These are phyloP conservation scores for Xenopus borealis DNA, from an alignment of 2,113 vertebrate species.

Conservation along the genomic window DNA sequence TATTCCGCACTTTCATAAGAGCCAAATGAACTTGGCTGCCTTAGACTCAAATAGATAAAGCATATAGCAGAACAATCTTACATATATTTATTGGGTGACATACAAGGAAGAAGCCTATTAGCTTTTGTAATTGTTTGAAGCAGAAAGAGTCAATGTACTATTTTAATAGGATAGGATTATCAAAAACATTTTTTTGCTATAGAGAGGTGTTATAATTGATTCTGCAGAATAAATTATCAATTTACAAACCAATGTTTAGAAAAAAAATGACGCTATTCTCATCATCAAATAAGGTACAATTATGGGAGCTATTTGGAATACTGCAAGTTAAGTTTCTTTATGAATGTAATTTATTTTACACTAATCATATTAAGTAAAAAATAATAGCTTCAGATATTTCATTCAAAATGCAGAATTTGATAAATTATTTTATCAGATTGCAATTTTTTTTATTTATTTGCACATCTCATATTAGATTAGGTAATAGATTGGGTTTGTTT, in stretches of 20 bases:
- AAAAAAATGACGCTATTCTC: too few relatives aligned
- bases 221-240: neutral
- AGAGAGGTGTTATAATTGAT: conserved; percentile 5
- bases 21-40: conserved; percentile 25
- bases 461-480: conserved; percentile 52
- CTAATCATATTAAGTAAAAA: too few relatives aligned
- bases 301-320: too few relatives aligned
- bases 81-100: conserved; percentile 30
- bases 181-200: neutral
- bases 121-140: conserved; percentile 26
- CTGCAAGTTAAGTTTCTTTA: too few relatives aligned
- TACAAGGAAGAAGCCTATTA: conserved; percentile 30
- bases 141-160: conserved; percentile 10
- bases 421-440: too few relatives aligned
- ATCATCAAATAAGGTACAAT: too few relatives aligned
- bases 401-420: neutral
- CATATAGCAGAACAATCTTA: conserved; percentile 14
- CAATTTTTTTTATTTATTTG: conserved; percentile 14
- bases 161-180: conserved; percentile 13
- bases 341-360: too few relatives aligned
- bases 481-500: conserved; percentile 47
- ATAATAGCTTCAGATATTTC: too few relatives aligned
- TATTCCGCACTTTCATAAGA: conserved; percentile 23
- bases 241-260: too few relatives aligned
- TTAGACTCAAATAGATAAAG: conserved; percentile 19